Conservation (phyloP, 2,113 vertebrate genomes). For the Ceyx margarethae region DNA sequence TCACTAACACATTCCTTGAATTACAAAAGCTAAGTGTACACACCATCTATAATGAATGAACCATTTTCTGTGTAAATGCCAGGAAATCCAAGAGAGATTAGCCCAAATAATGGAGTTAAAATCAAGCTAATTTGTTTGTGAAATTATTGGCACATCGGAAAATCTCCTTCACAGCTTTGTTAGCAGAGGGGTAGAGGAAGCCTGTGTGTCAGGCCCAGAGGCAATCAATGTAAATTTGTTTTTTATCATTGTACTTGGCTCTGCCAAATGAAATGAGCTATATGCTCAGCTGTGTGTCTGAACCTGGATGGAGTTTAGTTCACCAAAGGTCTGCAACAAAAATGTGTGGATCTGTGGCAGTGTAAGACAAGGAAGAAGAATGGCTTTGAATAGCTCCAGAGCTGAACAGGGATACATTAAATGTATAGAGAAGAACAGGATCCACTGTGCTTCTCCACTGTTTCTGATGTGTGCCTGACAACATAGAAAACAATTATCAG, state of each 20-base stretch:
- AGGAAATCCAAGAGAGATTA: conserved; percentile 42
- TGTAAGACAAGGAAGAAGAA: neutral
- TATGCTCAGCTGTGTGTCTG: neutral
- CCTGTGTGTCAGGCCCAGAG: neutral
- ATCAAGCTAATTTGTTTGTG: conserved; percentile 57
- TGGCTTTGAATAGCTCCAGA: neutral
- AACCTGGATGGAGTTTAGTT: neutral
- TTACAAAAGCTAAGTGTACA: neutral
- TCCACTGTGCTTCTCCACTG: neutral
- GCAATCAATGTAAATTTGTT: neutral
- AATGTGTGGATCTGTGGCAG: neutral
- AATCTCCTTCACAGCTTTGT: neutral
- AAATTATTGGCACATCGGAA: conserved; percentile 22
- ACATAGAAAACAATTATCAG: neutral
- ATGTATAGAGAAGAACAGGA: neutral
- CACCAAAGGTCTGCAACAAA: neutral
- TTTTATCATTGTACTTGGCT: neutral
- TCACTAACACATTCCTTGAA: neutral
- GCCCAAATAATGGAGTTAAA: conserved; percentile 33
- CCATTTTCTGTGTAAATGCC: conserved; percentile 47
- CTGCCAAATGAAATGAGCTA: neutral
- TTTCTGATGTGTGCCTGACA: neutral
- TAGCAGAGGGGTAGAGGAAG: neutral
- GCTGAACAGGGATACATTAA: neutral
- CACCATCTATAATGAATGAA: conserved; percentile 55